Base-by-base conservation (phyloP, 2,113 vertebrate species). In the Meles meles region DNA sequence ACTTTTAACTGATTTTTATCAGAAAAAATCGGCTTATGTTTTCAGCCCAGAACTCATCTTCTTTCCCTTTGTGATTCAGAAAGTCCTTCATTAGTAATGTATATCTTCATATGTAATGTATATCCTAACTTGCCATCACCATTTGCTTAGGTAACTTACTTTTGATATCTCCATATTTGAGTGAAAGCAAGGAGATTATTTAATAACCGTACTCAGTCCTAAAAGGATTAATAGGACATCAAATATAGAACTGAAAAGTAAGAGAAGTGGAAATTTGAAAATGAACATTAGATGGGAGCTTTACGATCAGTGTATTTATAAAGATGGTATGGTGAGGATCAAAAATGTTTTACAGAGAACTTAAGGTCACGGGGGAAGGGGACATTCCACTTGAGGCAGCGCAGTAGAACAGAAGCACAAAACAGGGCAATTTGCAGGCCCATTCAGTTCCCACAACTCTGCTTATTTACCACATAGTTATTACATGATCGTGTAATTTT, bases 241-340 rank as follows among this genome's bases (percentile, higher is more conserved):
- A 87, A 77, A 72, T 42, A 61, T 8, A 65, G 9, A 63, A 49
- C 6, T 55, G 77, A 72, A 80, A 57, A 74, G 2, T 88, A 72
- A 82, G 8, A 86, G 61, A 95, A 87, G 57, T 55, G 0, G 14
- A 89, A 79, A 84, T 74, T 76, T 82, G 7, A 59, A 97, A 82
- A 88, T 81, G 44, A 63, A 77, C 65, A 65, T 7, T 86, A 25
- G 67, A 37, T 27, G 77, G 2, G 4, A 76, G 1, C 5, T 96
- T 74, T 76, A 76, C 1, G 18, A 3, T 83, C 4, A 25, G 44
- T 69, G 21, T 92, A 69, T 49, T 86, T 76, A 52, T 55, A 34
- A 71, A 55, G 3, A 27, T 20, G 20, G 44, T 72, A n/a, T 34
- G 18, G 34, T 86, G 31, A 76, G 11, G 20, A 90, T 55, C 59